A percentile compares a stretch with the other conserved stretches of the same genome.
Evolutionary conservation across 2,113 vertebrate genomes (phyloP).

Genomic region (Elephas maximus): DNA sequence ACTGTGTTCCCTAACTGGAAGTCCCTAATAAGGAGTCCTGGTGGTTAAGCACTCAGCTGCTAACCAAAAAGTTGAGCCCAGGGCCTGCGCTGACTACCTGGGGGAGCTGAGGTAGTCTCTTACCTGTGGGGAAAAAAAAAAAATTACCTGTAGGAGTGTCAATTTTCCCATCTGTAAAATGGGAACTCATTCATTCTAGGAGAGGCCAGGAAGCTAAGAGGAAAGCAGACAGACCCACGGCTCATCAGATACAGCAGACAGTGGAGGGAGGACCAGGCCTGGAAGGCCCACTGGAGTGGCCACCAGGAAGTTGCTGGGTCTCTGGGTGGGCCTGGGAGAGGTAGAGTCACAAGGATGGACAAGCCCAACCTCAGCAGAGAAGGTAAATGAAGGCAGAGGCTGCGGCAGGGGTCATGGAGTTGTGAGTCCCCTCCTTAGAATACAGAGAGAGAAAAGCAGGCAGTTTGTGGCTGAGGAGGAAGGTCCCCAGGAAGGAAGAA

Average conservation of each 20-base stretch:
- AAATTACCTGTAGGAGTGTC: background rate
- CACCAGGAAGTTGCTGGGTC: background rate
- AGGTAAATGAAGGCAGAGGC: background rate
- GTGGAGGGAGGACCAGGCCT: background rate
- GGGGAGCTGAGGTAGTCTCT: background rate
- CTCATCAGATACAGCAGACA: background rate
- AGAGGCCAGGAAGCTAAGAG: background rate
- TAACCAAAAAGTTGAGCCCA: no score
- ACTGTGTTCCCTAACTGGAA: no score
- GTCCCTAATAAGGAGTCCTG: background rate
- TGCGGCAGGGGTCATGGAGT: background rate
- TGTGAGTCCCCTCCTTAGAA: background rate
- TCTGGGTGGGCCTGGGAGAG: background rate
- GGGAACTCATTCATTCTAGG: background rate
- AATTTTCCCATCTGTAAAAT: background rate
- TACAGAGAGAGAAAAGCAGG: background rate
- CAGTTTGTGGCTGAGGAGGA: background rate
- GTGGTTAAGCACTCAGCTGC: no score
- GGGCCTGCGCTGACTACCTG: background rate
- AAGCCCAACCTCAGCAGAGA: background rate
- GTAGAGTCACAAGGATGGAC: background rate
- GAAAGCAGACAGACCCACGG: background rate
- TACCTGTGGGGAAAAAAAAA: background rate
- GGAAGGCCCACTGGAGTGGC: no score
- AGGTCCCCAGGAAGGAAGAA: background rate